A percentile compares a stretch with the other conserved stretches of the same genome.
Conservation (phyloP, 2,888 invertebrate species). For the Drosophila robusta region DNA sequence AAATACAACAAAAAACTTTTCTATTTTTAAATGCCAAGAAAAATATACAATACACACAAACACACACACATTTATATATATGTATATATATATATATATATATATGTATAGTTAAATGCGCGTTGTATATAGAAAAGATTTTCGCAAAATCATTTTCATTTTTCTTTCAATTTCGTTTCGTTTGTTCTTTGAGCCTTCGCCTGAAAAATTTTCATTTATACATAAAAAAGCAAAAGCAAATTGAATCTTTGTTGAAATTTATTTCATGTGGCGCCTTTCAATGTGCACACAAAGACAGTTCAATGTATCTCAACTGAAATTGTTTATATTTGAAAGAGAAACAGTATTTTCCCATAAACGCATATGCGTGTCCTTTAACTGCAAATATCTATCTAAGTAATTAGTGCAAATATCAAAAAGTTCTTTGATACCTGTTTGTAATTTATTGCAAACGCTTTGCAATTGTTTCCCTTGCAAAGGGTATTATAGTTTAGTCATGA, state of each 20-base stretch:
- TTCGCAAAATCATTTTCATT: constrained; percentile 78
- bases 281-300: constrained; percentile 28
- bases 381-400: not conserved
- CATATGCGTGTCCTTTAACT: constrained; percentile 14
- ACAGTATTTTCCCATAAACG: not conserved
- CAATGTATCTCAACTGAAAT: constrained; percentile 13
- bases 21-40: constrained; percentile 76
- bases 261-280: constrained; percentile 56
- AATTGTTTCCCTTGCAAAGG: too few species aligned
- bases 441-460: too few species aligned
- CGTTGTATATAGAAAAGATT: constrained; percentile 61
- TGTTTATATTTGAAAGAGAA: constrained; percentile 4
- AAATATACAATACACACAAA: constrained; percentile 73
- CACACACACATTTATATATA: constrained; percentile 3
- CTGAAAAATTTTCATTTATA: constrained; percentile 23
- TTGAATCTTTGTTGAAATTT: constrained; percentile 45
- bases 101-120: constrained; percentile 8
- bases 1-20: constrained; percentile 64
- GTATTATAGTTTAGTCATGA: too few species aligned
- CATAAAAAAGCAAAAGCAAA: constrained; percentile 14
- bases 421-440: too few species aligned
- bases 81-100: constrained; percentile 12
- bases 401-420: not conserved
- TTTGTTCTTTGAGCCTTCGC: constrained; percentile 48
- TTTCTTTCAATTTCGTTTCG: constrained; percentile 55